Base-by-base conservation (phyloP, 2,797 vertebrate species). In the Anolis apletophallus region DNA sequence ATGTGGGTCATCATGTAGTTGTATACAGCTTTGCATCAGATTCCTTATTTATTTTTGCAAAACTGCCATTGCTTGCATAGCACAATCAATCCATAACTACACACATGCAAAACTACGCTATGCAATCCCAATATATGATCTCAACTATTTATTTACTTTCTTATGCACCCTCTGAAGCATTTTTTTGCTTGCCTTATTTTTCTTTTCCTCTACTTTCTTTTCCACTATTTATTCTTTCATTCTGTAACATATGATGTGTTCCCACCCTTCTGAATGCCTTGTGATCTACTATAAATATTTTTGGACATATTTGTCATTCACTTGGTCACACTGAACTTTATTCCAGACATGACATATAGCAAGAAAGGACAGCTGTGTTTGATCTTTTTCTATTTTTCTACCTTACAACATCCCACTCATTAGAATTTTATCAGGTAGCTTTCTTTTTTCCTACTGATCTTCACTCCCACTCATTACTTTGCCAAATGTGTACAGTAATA, bases 401-500 rank as follows among this genome's bases (percentile, higher is more conserved):
- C 64, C 52, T 19, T 17, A 11, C 17, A 68, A 19, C 2, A 32
- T 21, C 36, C 14, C 21, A 36, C 2, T 11, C 6, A 50, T 50
- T 29, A 19, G 4, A 81, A 32, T 32, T 64, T 67, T 46, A 7
- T 11, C 5, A 12, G 21, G 32, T 10, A 34, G 23, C n/a, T 14
- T 26, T 23, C 5, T 40, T 36, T 46, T 55, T 61, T 34, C 11
- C 50, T 71, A 21, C 68, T 26, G 19, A 54, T 16, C 23, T 71
- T 3, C 21, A 40, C n/a, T 1, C 67, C 14, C 64, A 34, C 13
- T 23, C 6, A 12, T 32, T 3, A 74, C 1, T 75, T 64, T 46
- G 23, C 13, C 14, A 75, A 74, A 84, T 32, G n/a, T 84, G 40
- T 64, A 52, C 19, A 75, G 72, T 52, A 84, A 84, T 74, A 32